Conservation (phyloP, 2,888 invertebrate genomes). For the Mesorhabditis spiculigera region DNA sequence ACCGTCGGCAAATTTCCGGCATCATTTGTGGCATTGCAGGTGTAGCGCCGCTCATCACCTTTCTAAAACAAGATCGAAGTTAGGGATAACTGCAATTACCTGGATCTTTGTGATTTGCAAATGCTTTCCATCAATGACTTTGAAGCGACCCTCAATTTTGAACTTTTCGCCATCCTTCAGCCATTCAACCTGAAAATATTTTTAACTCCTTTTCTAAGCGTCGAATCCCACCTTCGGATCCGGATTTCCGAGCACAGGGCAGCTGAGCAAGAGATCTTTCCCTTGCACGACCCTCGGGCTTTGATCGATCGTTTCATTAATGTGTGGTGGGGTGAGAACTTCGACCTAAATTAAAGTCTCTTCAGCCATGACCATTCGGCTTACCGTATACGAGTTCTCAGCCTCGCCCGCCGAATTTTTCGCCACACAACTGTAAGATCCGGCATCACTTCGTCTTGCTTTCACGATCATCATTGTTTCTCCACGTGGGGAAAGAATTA, state of each 20-base stretch:
- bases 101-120: constrained; percentile 24
- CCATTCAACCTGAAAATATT: constrained; percentile 29
- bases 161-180: constrained; percentile 17
- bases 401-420: constrained; percentile 69
- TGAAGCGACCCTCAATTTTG: constrained; percentile 14
- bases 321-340: constrained; percentile 51
- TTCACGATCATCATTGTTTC: constrained; percentile 56
- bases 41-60: constrained; percentile 68
- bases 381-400: constrained; percentile 64
- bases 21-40: constrained; percentile 66
- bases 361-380: background rate
- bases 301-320: constrained; percentile 55
- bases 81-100: constrained; percentile 5
- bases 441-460: constrained; percentile 63
- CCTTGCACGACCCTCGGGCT: constrained; percentile 62
- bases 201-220: constrained; percentile 7
- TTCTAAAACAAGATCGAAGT: constrained; percentile 45
- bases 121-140: constrained; percentile 18
- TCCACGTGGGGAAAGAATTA: constrained; percentile 54
- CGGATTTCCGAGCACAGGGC: constrained; percentile 65
- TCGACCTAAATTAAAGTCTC: constrained; percentile 34
- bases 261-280: constrained; percentile 64
- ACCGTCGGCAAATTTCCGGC: constrained; percentile 64
- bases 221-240: constrained; percentile 60
- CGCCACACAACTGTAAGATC: constrained; percentile 69